Evolutionary conservation across 2,797 vertebrate species (phyloP), one percentile per base, ranked within the genome.

Genomic region (Buphagus erythrorhynchus): DNA sequence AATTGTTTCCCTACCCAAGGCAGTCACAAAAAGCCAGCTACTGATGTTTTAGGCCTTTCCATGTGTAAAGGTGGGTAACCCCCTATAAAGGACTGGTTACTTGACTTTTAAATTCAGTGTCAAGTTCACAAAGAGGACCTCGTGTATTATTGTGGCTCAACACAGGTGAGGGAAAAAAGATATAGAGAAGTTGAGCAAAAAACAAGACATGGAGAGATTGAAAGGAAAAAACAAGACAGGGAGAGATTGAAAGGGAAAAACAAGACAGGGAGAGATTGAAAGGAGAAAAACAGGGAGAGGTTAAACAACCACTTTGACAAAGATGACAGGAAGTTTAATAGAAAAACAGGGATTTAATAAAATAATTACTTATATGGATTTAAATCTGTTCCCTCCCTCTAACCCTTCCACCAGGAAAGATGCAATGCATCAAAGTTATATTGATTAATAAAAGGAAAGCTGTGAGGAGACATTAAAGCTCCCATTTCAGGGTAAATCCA

Each of bases 51-150:
- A 33, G 69, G 46, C 0, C 1, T 43, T 69, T 49, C 46, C 35
- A 8, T 0, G 0, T 4, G 46, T 17, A 12, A 21, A 62, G 17
- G 38, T 46, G 21, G 33, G 58, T 3, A 25, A 35, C 3, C 3
- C 52, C 33, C 52, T 40, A 1, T 33, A 29, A 17, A 75, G 24
- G 45, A 19, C 11, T 16, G 25, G 10, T 45, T 43, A 8, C 22
- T 48, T 57, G 66, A 22, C 19, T 88, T 83, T 6, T 18, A 31
- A 43, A 8, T 57, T 61, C 12, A 20, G 20, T 54, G 21, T 48
- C 21, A 86, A 77, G 31, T 10, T 78, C 66, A 57, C 18, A 36
- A 16, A 40, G 22, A 40, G 38, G 38, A 31, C 16, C 35, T 68
- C 0, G 0, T 12, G 43, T 19, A 0, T 72, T 20, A 3, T 5